Conservation (phyloP, 2,113 vertebrate genomes). For the Trematomus loennbergii region DNA sequence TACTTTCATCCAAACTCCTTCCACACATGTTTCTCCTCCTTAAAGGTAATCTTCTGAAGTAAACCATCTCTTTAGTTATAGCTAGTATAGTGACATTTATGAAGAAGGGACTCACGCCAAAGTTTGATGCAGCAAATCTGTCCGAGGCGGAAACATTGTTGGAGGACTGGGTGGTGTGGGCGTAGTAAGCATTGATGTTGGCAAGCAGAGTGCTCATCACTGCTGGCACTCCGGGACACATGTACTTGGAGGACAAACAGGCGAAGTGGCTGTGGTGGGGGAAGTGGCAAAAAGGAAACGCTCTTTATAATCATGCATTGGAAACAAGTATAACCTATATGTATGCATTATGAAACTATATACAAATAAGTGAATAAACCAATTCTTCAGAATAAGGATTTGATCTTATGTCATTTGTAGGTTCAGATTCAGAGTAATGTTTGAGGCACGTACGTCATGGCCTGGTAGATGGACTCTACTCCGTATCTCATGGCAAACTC, state of each 20-base stretch:
- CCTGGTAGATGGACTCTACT: constrained; percentile 99
- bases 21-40: neutral
- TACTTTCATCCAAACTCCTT: neutral
- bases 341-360: neutral
- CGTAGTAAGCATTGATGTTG: constrained; percentile 99
- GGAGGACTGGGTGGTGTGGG: constrained; percentile 94
- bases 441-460: constrained; percentile 94
- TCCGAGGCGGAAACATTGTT: constrained; percentile 97
- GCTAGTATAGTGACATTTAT: neutral
- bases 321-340: too few relatives aligned
- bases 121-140: constrained; percentile 97
- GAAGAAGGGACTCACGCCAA: constrained; percentile 88
- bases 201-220: constrained; percentile 98
- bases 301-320: neutral
- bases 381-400: neutral
- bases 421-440: constrained; percentile 2
- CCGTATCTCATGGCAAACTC: constrained; percentile 99
- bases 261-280: constrained; percentile 90
- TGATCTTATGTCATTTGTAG: neutral
- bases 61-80: neutral
- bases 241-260: constrained; percentile 98
- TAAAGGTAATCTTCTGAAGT: neutral
- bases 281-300: constrained; percentile 4
- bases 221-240: constrained; percentile 96
- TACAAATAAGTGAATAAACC: neutral